Percentiles rank a stretch among this genome's conserved stretches.
Conservation (phyloP, 2,888 invertebrate genomes). For the Brassicogethes aeneus region DNA sequence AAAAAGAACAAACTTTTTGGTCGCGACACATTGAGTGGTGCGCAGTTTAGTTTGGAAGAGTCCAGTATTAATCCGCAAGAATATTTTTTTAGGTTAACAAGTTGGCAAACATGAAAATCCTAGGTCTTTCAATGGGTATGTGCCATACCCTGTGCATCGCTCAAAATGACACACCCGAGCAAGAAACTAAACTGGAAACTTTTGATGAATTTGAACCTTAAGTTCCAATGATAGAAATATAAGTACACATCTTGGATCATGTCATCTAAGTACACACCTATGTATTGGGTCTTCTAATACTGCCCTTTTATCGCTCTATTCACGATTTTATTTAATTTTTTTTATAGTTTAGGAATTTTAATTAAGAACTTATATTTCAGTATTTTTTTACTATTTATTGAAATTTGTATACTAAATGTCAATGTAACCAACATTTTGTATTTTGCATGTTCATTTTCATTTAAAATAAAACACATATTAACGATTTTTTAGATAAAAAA, state of each 20-base stretch:
- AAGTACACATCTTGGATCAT: too few relatives aligned
- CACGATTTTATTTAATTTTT: constrained; percentile 1
- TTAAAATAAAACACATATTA: neutral
- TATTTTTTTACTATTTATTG: constrained; percentile 6
- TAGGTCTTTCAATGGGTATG: constrained; percentile 74
- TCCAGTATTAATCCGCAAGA: too few relatives aligned
- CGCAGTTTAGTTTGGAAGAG: too few relatives aligned
- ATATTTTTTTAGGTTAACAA: constrained; percentile 42
- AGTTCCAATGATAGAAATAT: too few relatives aligned
- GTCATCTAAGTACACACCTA: neutral
- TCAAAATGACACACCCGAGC: constrained; percentile 54
- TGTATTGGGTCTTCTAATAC: constrained; percentile 1
- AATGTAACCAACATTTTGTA: neutral
- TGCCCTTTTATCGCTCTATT: neutral
- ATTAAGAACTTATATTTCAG: constrained; percentile 3
- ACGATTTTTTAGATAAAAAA: too few relatives aligned
- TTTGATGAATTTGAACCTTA: constrained; percentile 45
- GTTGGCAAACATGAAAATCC: constrained; percentile 66
- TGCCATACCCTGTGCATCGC: constrained; percentile 73
- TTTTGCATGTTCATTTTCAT: neutral
- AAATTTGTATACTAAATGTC: neutral
- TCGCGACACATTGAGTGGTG: too few relatives aligned
- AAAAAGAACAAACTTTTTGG: too few relatives aligned
- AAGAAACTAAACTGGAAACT: constrained; percentile 50
- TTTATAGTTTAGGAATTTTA: constrained; percentile 1